A percentile compares a stretch with the other conserved stretches of the same genome.
phyloP scores from a whole-genome alignment of 2,113 vertebrate genomes.

The Cololabis saira region DNA sequence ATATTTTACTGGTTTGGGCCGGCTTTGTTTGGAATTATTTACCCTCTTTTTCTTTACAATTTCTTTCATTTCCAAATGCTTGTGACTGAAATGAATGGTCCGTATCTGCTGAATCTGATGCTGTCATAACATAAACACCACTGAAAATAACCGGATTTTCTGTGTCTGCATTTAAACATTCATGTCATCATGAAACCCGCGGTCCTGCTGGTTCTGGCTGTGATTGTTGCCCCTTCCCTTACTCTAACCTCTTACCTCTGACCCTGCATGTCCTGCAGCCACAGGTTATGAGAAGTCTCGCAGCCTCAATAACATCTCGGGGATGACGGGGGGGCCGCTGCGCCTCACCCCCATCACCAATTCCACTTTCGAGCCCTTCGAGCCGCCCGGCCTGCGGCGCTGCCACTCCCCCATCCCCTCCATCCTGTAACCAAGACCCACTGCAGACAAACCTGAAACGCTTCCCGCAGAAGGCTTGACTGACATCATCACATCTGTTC shows the following conservation, averaged over 20 bases:
- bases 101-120: conserved; percentile 59
- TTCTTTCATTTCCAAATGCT: conserved; percentile 32
- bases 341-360: conserved; percentile 88
- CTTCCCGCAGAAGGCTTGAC: too few species aligned
- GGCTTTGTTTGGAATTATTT: conserved; percentile 38
- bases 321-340: conserved; percentile 86
- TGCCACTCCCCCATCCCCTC: conserved; percentile 91
- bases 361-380: conserved; percentile 81
- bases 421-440: conserved; percentile 83
- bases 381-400: conserved; percentile 86
- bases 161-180: conserved; percentile 19
- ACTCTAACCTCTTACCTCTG: conserved; percentile 28
- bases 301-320: conserved; percentile 94
- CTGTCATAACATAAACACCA: conserved; percentile 51
- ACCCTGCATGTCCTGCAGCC: conserved; percentile 57
- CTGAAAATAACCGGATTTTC: conserved; percentile 32
- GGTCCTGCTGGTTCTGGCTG: too few species aligned
- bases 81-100: conserved; percentile 65
- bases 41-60: conserved; percentile 46
- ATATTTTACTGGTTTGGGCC: conserved; percentile 60
- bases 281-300: conserved; percentile 93
- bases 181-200: not conserved
- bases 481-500: too few species aligned
- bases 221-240: not conserved
- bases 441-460: too few species aligned